Evolutionary conservation across 1,140 invertebrate species (phyloP).

Genomic region (Eriosoma lanigerum): DNA sequence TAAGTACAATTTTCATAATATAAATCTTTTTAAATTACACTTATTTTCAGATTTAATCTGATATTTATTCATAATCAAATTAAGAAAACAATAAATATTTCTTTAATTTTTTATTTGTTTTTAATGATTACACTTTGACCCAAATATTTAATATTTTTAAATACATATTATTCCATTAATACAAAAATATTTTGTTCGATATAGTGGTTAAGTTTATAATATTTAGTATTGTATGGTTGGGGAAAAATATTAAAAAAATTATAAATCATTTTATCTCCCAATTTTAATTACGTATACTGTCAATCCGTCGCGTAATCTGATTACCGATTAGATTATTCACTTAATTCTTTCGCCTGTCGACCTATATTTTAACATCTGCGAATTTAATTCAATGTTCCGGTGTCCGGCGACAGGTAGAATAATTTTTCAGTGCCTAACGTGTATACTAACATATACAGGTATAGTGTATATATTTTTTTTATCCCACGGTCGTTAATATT

Average conservation of each 20-base stretch:
- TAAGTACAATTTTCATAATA: background rate
- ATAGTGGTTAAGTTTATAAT: too few relatives aligned
- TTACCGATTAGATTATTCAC: constrained; percentile 16
- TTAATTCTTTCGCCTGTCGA: background rate
- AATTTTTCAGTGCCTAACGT: constrained; percentile 9
- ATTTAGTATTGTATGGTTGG: too few relatives aligned
- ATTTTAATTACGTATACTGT: constrained; percentile 1
- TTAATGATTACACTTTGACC: too few relatives aligned
- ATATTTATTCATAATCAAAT: background rate
- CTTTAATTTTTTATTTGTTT: too few relatives aligned
- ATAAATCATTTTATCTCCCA: constrained; percentile 13
- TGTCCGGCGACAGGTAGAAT: background rate
- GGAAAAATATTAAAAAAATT: background rate
- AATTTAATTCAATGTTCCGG: constrained; percentile 15
- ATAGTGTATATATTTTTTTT: constrained; percentile 8
- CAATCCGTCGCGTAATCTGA: background rate
- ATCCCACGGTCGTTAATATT: constrained; percentile 32
- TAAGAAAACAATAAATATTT: background rate
- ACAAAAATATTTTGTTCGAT: too few relatives aligned
- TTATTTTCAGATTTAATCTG: background rate
- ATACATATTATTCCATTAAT: too few relatives aligned
- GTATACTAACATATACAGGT: background rate
- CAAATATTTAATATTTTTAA: too few relatives aligned
- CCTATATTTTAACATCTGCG: background rate
- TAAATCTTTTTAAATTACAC: constrained; percentile 5